These are phyloP conservation scores for Harlomillsia oculata DNA, from an alignment of 1,140 invertebrate species.

Conservation along the genomic window DNA sequence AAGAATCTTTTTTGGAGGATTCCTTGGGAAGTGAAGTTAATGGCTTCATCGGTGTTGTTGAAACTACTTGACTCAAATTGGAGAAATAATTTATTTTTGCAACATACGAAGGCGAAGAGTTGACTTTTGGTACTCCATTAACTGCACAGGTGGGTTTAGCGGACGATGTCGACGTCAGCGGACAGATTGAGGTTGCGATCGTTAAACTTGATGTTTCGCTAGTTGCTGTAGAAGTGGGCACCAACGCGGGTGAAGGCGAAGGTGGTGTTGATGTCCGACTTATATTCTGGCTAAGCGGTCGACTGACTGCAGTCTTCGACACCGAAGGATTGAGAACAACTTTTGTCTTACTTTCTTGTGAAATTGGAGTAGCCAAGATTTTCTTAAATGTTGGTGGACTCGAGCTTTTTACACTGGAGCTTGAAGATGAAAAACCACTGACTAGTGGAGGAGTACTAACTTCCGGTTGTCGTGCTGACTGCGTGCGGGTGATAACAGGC, in stretches of 20 bases:
- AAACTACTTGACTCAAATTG: slow-evolving; percentile 14
- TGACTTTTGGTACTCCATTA: slow-evolving; percentile 33
- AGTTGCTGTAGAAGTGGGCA: not conserved
- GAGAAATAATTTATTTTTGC: slow-evolving; percentile 36
- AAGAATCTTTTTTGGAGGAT: slow-evolving; percentile 10
- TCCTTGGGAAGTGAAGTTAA: slow-evolving; percentile 23
- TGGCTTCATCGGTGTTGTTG: slow-evolving; percentile 28
- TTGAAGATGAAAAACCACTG: not conserved
- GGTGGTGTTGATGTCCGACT: not conserved
- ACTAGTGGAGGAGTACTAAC: not conserved
- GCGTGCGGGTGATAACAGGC: not conserved
- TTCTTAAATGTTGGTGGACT: not conserved
- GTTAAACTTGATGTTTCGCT: not conserved
- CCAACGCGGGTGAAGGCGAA: not conserved
- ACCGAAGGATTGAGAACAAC: slow-evolving; percentile 9
- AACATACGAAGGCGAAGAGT: slow-evolving; percentile 28
- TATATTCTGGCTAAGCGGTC: not conserved
- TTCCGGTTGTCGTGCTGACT: not conserved
- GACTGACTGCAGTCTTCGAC: not conserved
- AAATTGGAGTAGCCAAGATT: not conserved
- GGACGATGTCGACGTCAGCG: not conserved
- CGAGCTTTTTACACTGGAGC: not conserved
- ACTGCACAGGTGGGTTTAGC: slow-evolving; percentile 34
- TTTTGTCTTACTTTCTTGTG: not conserved
- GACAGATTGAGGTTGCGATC: not conserved